Conservation (phyloP, 2,888 invertebrate species). For the Stenolophus ochropezus region DNA sequence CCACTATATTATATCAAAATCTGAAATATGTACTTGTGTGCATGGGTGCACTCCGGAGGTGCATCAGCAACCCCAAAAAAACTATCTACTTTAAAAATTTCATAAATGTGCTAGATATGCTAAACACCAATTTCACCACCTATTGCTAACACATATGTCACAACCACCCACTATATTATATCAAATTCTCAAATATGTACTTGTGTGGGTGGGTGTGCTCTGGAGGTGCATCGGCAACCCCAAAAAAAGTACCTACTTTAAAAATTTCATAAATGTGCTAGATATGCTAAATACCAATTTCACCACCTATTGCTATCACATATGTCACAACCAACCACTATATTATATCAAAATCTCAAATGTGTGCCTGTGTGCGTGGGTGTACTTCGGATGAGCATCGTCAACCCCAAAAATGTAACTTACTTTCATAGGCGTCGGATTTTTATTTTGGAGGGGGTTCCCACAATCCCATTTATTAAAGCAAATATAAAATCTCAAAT, state of each 20-base stretch:
- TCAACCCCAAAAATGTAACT: too few relatives aligned
- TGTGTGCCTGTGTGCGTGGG: not conserved
- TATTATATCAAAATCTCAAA: not conserved
- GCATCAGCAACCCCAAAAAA: not conserved
- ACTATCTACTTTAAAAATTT: too few relatives aligned
- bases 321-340: not conserved
- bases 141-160: not conserved
- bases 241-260: too few relatives aligned
- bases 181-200: not conserved
- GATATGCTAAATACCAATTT: conserved; percentile 50
- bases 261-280: conserved; percentile 53
- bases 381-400: not conserved
- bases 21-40: not conserved
- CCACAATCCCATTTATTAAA: too few relatives aligned
- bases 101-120: conserved; percentile 54
- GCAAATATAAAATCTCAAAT: too few relatives aligned
- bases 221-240: not conserved
- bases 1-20: not conserved
- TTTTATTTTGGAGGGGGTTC: not conserved
- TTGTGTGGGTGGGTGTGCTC: not conserved
- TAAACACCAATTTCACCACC: conserved; percentile 49
- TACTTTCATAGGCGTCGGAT: too few relatives aligned
- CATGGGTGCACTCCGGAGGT: not conserved
- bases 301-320: conserved; percentile 1
- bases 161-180: not conserved